phyloP scores from a whole-genome alignment of 2,113 vertebrate genomes.

The Vulpes ferrilata region DNA sequence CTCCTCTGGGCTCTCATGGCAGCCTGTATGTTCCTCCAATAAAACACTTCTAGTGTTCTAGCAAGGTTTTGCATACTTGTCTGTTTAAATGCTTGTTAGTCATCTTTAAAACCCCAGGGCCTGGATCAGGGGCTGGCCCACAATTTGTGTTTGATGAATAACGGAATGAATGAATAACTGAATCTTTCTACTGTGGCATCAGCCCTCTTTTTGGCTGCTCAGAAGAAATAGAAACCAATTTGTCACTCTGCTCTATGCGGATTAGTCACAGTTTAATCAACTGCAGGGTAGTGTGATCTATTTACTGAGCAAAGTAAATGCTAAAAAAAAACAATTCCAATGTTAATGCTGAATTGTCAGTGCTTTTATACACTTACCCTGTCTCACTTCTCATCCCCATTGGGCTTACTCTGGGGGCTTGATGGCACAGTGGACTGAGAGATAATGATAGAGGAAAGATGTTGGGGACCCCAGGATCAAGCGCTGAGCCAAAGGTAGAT shows the following conservation, averaged over 20 bases:
- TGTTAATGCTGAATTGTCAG: neutral
- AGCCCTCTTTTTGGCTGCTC: neutral
- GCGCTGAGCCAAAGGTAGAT: no score
- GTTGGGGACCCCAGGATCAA: neutral
- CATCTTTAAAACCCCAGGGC: neutral
- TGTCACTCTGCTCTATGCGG: constrained; percentile 37
- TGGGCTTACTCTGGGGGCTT: neutral
- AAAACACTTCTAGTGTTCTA: neutral
- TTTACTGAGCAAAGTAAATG: constrained; percentile 28
- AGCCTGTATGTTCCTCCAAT: neutral
- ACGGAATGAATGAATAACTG: constrained; percentile 7
- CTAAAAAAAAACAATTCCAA: neutral
- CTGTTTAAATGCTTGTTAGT: neutral
- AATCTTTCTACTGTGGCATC: neutral
- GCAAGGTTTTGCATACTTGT: neutral
- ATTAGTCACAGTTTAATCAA: constrained; percentile 62
- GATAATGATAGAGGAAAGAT: neutral
- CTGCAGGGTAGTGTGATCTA: neutral
- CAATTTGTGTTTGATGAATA: neutral
- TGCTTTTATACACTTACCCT: neutral
- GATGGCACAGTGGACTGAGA: neutral
- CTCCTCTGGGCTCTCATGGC: neutral
- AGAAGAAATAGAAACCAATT: constrained; percentile 47
- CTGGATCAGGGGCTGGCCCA: neutral
- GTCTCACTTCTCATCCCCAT: neutral